A percentile compares a stretch with the other conserved stretches of the same genome.
These are phyloP conservation scores for Leptinotarsa tumamoca DNA, from an alignment of 2,888 invertebrate genomes.

Conservation along the genomic window DNA sequence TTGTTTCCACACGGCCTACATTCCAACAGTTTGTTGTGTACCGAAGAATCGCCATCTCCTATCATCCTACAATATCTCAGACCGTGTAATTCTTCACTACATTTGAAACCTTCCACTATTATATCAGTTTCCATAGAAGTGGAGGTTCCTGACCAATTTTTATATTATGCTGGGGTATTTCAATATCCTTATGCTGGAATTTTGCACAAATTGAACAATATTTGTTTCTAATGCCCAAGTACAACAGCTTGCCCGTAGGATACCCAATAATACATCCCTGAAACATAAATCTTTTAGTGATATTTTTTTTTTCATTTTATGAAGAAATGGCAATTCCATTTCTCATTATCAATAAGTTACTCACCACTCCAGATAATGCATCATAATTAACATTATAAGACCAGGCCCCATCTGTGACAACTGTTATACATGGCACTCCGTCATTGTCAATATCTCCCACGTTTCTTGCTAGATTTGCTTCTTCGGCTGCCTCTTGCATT, in stretches of 20 bases:
- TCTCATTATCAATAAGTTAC: no score
- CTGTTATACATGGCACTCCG: no score
- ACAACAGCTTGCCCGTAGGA: conserved; percentile 50
- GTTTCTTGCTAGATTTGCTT: no score
- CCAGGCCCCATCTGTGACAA: no score
- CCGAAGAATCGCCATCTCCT: conserved; percentile 61
- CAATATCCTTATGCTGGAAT: conserved; percentile 35
- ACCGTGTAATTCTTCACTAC: conserved; percentile 41
- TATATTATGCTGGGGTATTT: conserved; percentile 50
- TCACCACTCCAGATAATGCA: no score
- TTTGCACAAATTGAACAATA: conserved; percentile 48
- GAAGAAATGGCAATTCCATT: no score
- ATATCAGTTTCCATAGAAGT: conserved; percentile 59
- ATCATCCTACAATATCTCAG: conserved; percentile 55
- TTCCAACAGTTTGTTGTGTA: conserved; percentile 52
- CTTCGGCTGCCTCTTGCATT: no score
- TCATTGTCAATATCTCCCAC: no score
- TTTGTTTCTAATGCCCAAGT: conserved; percentile 56
- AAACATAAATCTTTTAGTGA: no score
- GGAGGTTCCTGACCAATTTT: conserved; percentile 57
- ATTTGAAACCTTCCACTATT: conserved; percentile 56
- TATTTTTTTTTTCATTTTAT: no score
- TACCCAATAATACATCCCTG: conserved; percentile 26
- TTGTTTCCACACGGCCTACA: no score
- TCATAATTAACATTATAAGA: no score